A percentile compares a stretch with the other conserved stretches of the same genome.
Conservation (phyloP, 2,797 vertebrate species). For the Neomorphus geoffroyi region DNA sequence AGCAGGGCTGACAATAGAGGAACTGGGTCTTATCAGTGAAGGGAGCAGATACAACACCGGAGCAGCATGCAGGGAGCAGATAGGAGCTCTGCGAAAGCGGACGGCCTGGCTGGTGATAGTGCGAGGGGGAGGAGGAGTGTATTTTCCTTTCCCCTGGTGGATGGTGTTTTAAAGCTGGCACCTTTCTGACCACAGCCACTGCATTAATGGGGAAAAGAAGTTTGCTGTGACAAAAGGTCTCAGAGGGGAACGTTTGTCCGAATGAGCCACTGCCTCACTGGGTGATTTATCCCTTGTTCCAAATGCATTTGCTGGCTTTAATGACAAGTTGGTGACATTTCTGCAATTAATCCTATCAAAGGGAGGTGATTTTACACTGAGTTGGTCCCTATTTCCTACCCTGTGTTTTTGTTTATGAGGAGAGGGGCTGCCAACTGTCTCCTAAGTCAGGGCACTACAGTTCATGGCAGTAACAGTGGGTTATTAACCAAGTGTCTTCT, state of each 20-base stretch:
- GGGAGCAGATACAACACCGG: slow-evolving; percentile 38
- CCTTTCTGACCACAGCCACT: slow-evolving; percentile 15
- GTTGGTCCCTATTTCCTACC: background rate
- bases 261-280: slow-evolving; percentile 1
- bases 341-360: slow-evolving; percentile 62
- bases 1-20: slow-evolving; percentile 47
- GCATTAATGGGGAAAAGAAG: slow-evolving; percentile 9
- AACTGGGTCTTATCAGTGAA: slow-evolving; percentile 35
- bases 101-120: background rate
- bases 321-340: slow-evolving; percentile 47
- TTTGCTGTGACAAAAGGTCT: slow-evolving; percentile 21
- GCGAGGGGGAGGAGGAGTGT: too few species aligned
- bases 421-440: background rate
- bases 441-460: background rate
- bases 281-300: slow-evolving; percentile 28
- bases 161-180: slow-evolving; percentile 23
- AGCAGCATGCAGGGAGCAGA: slow-evolving; percentile 44
- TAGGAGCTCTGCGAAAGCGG: slow-evolving; percentile 12
- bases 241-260: background rate
- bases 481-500: slow-evolving; percentile 8
- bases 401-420: background rate
- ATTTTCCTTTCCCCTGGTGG: background rate
- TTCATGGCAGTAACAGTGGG: background rate
- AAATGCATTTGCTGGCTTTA: slow-evolving; percentile 56
- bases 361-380: background rate